Conservation (phyloP, 2,888 invertebrate genomes). For the Stenchaetothrips biformis region DNA sequence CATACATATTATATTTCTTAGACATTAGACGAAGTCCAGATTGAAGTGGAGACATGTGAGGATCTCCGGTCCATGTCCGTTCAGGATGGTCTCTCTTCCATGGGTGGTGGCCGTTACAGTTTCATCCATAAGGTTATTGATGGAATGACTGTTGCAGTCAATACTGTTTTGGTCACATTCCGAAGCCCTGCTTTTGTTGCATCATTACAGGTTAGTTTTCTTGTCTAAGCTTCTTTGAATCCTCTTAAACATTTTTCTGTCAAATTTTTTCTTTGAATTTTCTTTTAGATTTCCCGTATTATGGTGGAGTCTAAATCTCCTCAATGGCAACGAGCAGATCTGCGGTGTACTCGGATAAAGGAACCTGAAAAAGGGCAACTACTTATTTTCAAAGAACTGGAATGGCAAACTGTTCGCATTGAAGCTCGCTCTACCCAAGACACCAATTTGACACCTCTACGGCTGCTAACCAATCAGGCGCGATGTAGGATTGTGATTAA, state of each 20-base stretch:
- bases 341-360: slow-evolving; percentile 86
- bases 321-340: slow-evolving; percentile 75
- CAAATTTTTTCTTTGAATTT: slow-evolving; percentile 28
- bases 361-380: slow-evolving; percentile 83
- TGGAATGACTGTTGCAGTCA: slow-evolving; percentile 93
- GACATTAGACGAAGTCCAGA: slow-evolving; percentile 89
- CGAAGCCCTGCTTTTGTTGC: slow-evolving; percentile 92
- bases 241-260: slow-evolving; percentile 26
- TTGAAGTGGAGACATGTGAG: slow-evolving; percentile 89
- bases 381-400: slow-evolving; percentile 92
- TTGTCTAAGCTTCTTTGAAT: slow-evolving; percentile 35
- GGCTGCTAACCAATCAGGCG: slow-evolving; percentile 89
- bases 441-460: slow-evolving; percentile 75
- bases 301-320: slow-evolving; percentile 91
- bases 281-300: slow-evolving; percentile 78
- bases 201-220: slow-evolving; percentile 75
- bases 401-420: slow-evolving; percentile 95
- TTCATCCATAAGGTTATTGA: slow-evolving; percentile 93
- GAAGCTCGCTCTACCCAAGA: slow-evolving; percentile 84
- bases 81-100: slow-evolving; percentile 52
- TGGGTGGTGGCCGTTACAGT: slow-evolving; percentile 69
- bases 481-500: slow-evolving; percentile 93
- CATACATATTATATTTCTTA: slow-evolving; percentile 45
- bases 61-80: slow-evolving; percentile 65
- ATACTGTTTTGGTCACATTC: slow-evolving; percentile 90